phyloP scores from a whole-genome alignment of 2,888 invertebrate species.

The Thymelicus acteon region DNA sequence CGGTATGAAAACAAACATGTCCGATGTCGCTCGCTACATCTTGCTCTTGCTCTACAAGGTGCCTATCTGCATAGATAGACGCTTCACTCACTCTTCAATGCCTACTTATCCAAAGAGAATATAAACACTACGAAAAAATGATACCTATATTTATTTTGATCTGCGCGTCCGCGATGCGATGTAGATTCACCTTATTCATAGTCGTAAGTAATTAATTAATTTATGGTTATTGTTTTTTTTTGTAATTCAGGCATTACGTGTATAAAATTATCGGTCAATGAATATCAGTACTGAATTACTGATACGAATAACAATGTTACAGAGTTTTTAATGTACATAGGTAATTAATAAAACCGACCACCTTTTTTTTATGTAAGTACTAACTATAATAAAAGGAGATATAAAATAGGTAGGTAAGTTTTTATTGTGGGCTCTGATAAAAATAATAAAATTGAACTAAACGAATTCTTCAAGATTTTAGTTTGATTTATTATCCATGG shows the following conservation, averaged over 20 bases:
- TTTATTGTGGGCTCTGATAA: too few species aligned
- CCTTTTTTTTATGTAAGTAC: too few species aligned
- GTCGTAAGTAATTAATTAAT: background rate
- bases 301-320: background rate
- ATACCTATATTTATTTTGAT: constrained; percentile 54
- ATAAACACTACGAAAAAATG: constrained; percentile 49
- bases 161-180: constrained; percentile 55
- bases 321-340: too few species aligned
- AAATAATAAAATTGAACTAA: too few species aligned
- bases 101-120: constrained; percentile 13
- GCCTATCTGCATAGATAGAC: constrained; percentile 60
- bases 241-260: background rate
- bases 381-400: too few species aligned
- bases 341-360: too few species aligned
- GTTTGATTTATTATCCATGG: too few species aligned
- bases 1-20: constrained; percentile 83
- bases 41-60: constrained; percentile 63
- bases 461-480: too few species aligned
- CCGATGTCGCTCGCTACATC: constrained; percentile 66
- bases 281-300: background rate
- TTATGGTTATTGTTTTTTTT: background rate
- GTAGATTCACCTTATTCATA: constrained; percentile 7
- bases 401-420: too few species aligned
- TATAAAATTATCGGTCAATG: background rate
- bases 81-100: constrained; percentile 61